Conservation (phyloP, 2,113 vertebrate species). For the Synodontis membranacea region DNA sequence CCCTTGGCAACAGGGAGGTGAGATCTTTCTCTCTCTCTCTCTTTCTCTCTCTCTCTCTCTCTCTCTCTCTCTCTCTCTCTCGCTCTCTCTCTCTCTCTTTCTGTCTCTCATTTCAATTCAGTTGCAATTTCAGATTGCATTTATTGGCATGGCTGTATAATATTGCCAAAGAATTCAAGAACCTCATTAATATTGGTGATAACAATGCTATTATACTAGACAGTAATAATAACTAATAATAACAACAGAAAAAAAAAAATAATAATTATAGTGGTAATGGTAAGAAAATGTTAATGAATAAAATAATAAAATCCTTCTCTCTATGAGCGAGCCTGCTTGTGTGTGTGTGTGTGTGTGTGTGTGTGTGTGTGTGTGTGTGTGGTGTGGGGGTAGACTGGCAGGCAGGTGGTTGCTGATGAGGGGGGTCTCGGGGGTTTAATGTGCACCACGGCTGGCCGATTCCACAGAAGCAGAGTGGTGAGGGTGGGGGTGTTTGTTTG, state of each 20-base stretch:
- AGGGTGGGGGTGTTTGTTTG: slow-evolving; percentile 21
- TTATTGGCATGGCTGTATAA: background rate
- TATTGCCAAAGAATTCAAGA: background rate
- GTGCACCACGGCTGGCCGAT: slow-evolving; percentile 10
- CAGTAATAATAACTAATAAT: background rate
- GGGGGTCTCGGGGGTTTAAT: slow-evolving; percentile 24
- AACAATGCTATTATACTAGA: background rate
- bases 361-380: background rate
- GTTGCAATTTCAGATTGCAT: background rate
- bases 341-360: slow-evolving; percentile 12
- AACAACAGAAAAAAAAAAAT: background rate
- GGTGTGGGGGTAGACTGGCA: slow-evolving; percentile 21
- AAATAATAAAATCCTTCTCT: background rate
- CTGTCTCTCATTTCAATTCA: background rate
- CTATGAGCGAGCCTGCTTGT: background rate
- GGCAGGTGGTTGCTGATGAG: slow-evolving; percentile 46
- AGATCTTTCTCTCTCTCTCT: background rate
- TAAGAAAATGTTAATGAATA: background rate
- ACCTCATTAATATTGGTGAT: background rate
- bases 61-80: background rate
- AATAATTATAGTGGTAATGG: background rate
- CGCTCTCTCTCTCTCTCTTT: background rate
- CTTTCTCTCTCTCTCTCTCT: background rate
- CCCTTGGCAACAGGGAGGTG: slow-evolving; percentile 22
- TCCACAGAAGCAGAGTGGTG: background rate